These are phyloP conservation scores for Melanostigma gelatinosum DNA, from an alignment of 2,113 vertebrate genomes.

Conservation along the genomic window DNA sequence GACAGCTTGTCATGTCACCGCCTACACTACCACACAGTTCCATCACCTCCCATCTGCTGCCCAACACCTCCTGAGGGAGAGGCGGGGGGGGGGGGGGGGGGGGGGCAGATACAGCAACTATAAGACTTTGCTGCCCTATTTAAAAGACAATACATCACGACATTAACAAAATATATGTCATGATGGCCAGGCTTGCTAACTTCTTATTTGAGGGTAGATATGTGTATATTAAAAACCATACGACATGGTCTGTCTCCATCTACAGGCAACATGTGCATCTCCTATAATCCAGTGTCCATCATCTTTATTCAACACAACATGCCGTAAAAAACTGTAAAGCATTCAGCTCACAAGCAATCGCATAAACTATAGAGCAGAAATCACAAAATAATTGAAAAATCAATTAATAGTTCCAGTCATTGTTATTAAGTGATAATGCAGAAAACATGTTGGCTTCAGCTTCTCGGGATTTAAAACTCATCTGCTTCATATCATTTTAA, in stretches of 20 bases:
- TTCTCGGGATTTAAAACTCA: not conserved
- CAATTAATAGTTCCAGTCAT: not conserved
- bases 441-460: not conserved
- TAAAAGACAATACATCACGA: slow-evolving; percentile 27
- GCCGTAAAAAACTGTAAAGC: not conserved
- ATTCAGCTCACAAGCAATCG: not conserved
- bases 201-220: not conserved
- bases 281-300: not conserved
- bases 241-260: slow-evolving; percentile 5
- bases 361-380: too few species aligned
- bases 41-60: slow-evolving; percentile 81
- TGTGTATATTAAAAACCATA: not conserved
- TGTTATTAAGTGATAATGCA: not conserved
- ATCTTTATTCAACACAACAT: not conserved
- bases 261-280: not conserved
- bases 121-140: slow-evolving; percentile 20
- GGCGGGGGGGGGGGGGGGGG: not conserved
- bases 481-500: not conserved
- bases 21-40: slow-evolving; percentile 76
- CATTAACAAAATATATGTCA: slow-evolving; percentile 8
- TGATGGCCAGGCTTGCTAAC: too few species aligned
- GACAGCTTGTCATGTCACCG: slow-evolving; percentile 80
- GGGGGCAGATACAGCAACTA: not conserved
- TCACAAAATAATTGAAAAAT: not conserved
- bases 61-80: slow-evolving; percentile 64